A percentile compares a stretch with the other conserved stretches of the same genome.
Conservation (phyloP, 2,888 invertebrate genomes). For the Limnephilus lunatus region DNA sequence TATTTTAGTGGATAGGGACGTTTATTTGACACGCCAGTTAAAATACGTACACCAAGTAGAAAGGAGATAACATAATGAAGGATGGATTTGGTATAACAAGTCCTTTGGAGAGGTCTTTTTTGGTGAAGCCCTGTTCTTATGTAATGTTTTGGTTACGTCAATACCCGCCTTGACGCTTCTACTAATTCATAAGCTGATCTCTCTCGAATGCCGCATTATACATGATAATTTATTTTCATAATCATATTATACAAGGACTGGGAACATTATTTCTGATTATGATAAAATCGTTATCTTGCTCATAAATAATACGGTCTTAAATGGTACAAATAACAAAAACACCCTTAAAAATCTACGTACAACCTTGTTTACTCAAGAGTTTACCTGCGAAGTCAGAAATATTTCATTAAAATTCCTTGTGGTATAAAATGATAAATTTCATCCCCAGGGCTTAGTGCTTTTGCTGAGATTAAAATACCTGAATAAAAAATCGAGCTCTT, state of each 20-base stretch:
- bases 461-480: background rate
- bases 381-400: background rate
- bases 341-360: background rate
- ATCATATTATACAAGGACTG: slow-evolving; percentile 9
- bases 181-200: slow-evolving; percentile 20
- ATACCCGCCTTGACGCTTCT: slow-evolving; percentile 2
- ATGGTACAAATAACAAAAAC: background rate
- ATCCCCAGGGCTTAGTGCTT: background rate
- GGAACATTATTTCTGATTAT: slow-evolving; percentile 14
- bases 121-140: background rate
- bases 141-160: background rate
- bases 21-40: background rate
- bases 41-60: background rate
- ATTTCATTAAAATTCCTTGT: background rate
- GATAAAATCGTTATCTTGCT: background rate
- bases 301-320: background rate
- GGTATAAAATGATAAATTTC: background rate
- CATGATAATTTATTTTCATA: slow-evolving; percentile 29
- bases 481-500: background rate
- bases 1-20: background rate
- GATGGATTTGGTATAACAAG: background rate
- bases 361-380: background rate
- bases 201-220: slow-evolving; percentile 19
- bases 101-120: background rate
- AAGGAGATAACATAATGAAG: background rate